Conservation (phyloP, 2,113 vertebrate species). For the Petrocephalus zakoni region DNA sequence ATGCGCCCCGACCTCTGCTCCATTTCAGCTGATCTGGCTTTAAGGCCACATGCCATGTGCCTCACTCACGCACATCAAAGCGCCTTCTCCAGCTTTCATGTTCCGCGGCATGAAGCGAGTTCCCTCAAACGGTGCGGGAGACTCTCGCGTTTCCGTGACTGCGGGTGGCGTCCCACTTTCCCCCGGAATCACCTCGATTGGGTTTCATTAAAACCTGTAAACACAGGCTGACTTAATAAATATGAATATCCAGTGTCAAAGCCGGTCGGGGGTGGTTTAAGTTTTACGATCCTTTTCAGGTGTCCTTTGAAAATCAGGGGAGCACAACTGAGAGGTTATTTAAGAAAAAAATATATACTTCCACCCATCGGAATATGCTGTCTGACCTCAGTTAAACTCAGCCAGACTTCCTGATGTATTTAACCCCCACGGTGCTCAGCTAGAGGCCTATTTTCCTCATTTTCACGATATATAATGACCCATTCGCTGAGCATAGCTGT, state of each 20-base stretch:
- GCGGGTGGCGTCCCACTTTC: not conserved
- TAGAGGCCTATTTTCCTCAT: not conserved
- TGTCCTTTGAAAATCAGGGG: not conserved
- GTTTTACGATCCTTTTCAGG: not conserved
- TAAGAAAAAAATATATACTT: not conserved
- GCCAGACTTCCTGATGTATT: not conserved
- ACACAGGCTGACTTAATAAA: not conserved
- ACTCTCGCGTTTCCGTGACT: not conserved
- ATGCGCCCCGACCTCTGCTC: not conserved
- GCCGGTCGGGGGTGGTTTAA: not conserved
- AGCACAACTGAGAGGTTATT: not conserved
- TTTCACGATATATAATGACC: not conserved
- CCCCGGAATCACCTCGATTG: not conserved
- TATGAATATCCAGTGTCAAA: not conserved
- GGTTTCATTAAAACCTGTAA: constrained; percentile 4
- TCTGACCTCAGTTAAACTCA: not conserved
- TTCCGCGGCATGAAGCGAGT: not conserved
- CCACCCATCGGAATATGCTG: not conserved
- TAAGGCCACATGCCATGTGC: not conserved
- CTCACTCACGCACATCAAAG: not conserved
- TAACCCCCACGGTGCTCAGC: not conserved
- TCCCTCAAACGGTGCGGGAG: not conserved
- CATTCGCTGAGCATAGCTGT: no score
- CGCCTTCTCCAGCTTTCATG: not conserved
- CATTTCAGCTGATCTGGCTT: not conserved